Evolutionary conservation across 2,113 vertebrate genomes (phyloP), one percentile per base, ranked within the genome.

Genomic region (Romanogobio albipinnatus): DNA sequence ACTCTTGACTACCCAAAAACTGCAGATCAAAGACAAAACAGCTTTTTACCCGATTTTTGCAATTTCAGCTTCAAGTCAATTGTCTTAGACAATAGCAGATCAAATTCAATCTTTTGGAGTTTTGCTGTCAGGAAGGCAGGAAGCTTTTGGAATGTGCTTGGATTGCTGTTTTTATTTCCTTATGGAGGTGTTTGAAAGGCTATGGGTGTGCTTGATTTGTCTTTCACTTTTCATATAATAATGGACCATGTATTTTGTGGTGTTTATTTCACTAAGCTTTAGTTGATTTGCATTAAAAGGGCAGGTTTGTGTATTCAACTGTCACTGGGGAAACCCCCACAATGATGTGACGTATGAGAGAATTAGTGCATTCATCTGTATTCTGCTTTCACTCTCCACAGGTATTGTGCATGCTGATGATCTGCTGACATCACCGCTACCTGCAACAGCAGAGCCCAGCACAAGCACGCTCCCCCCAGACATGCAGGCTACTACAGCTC

Each of bases 401-500:
- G 87, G 76, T 84, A 14, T 83, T 70, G 76, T 82, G 14, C 43
- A 43, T 75, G 68, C 84, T 84, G 39, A 83, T 81, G 68, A 80
- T 7, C 39, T 36, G 13, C 1, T 61, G n/a, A 33, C 29, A 5
- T 36, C 68, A 17, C 4, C 4, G 5, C 4, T 45, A 45, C 7
- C n/a, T 10, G 3, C 8, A 39, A 15, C 5, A 14, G 17, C 6
- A n/a, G 76, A 78, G 76, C 1, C 3, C 29, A 58, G 19, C 43
- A 61, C 56, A 24, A 45, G 33, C 56, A 4, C 9, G 39, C 10
- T 76, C 75, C 3, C 47, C 15, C 56, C 29, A 9, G 29, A 29
- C 39, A 58, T 17, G 19, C 39, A 39, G 5, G 6, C 5, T 53
- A 17, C 8, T 1, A 9, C 49, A 9, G 22, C 61, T 81, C 6